Conservation (phyloP, 2,113 vertebrate genomes). For the Lepus americanus region DNA sequence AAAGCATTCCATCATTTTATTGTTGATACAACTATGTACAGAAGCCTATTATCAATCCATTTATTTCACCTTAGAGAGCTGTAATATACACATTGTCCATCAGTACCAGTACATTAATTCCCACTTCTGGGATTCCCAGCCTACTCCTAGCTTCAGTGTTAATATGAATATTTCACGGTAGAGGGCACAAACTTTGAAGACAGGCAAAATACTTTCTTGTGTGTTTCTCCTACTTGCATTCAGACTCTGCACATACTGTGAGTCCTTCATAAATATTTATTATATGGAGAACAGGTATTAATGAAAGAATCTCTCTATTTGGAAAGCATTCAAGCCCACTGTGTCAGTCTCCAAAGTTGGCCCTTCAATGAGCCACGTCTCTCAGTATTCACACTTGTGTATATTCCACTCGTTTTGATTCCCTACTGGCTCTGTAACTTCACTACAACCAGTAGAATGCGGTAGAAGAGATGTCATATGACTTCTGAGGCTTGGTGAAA, state of each 20-base stretch:
- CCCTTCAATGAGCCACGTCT: background rate
- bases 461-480: background rate
- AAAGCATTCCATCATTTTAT: slow-evolving; percentile 64
- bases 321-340: slow-evolving; percentile 18
- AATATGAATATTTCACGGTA: slow-evolving; percentile 67
- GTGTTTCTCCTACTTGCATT: slow-evolving; percentile 15
- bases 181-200: slow-evolving; percentile 59
- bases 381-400: background rate
- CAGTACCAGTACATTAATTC: slow-evolving; percentile 73
- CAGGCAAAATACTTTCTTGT: background rate
- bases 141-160: slow-evolving; percentile 54
- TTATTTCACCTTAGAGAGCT: slow-evolving; percentile 73
- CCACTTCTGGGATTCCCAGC: slow-evolving; percentile 54
- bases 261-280: slow-evolving; percentile 44
- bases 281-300: slow-evolving; percentile 28
- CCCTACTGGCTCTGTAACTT: background rate
- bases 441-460: background rate
- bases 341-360: slow-evolving; percentile 17
- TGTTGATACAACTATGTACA: slow-evolving; percentile 66
- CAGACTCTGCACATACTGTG: background rate
- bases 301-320: slow-evolving; percentile 34
- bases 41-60: slow-evolving; percentile 70
- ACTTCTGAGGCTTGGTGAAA: background rate
- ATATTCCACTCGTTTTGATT: background rate
- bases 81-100: slow-evolving; percentile 68